phyloP scores from a whole-genome alignment of 2,797 vertebrate genomes.

The Enteromius treurensis region DNA sequence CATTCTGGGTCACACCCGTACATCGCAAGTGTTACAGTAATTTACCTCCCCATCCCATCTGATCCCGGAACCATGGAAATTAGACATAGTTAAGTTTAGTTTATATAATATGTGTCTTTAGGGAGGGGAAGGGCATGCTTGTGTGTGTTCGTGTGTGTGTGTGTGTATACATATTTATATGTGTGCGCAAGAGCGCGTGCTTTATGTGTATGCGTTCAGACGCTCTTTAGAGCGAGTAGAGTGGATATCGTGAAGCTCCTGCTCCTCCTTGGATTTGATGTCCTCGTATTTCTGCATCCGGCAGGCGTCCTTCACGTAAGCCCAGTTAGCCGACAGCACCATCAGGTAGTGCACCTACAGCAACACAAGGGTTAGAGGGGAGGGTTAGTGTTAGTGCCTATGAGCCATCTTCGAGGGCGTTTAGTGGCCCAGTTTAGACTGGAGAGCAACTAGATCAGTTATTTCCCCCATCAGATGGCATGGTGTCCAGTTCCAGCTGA shows the following conservation, averaged over 20 bases:
- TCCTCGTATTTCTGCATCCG: conserved; percentile 92
- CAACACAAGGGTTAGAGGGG: conserved; percentile 51
- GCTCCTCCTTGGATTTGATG: conserved; percentile 92
- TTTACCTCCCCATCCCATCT: conserved; percentile 71
- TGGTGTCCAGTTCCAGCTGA: background rate
- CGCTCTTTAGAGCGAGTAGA: conserved; percentile 92
- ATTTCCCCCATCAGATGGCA: background rate
- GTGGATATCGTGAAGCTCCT: conserved; percentile 90
- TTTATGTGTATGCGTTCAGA: conserved; percentile 91
- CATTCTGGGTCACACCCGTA: conserved; percentile 69
- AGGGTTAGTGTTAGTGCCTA: conserved; percentile 51
- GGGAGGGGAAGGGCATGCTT: conserved; percentile 59
- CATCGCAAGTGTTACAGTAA: conserved; percentile 58
- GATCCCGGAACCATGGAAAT: conserved; percentile 61
- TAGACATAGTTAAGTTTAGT: conserved; percentile 47
- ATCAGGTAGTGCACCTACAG: conserved; percentile 89
- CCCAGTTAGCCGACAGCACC: conserved; percentile 91
- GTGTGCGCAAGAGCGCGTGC: conserved; percentile 24
- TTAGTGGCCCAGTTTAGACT: conserved; percentile 24
- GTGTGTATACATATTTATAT: conserved; percentile 44
- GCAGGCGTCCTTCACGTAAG: conserved; percentile 90
- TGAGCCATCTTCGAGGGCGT: background rate
- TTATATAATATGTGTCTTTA: conserved; percentile 54
- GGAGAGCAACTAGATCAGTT: conserved; percentile 2
- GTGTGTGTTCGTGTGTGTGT: conserved; percentile 39